phyloP scores from a whole-genome alignment of 2,113 vertebrate genomes.

The Sinosuthora webbiana region DNA sequence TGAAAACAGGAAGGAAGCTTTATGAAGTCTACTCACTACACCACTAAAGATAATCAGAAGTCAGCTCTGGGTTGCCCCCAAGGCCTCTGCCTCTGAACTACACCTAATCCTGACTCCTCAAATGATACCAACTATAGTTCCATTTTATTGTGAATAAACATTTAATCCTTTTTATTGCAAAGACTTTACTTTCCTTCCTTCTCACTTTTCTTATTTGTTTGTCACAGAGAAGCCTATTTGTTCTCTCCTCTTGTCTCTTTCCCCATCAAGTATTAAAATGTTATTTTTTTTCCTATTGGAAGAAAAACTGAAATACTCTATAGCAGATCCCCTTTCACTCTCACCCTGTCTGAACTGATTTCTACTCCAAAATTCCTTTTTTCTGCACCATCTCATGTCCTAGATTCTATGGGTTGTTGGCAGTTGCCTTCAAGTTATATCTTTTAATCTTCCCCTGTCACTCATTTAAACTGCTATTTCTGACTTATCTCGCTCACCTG shows the following conservation, averaged over 20 bases:
- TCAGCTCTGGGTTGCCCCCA: neutral
- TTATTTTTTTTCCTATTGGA: neutral
- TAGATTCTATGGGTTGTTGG: neutral
- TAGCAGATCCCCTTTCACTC: neutral
- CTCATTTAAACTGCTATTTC: conserved; percentile 41
- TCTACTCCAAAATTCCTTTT: neutral
- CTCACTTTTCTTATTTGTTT: neutral
- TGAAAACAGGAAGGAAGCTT: neutral
- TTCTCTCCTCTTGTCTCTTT: neutral
- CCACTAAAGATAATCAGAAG: neutral
- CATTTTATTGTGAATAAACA: neutral
- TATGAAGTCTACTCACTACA: neutral
- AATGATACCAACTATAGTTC: neutral
- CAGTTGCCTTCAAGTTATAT: conserved; percentile 17
- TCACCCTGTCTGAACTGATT: neutral
- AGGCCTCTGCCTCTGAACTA: neutral
- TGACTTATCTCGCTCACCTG: conserved; percentile 45
- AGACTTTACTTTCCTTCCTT: neutral
- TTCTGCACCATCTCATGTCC: neutral
- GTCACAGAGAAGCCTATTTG: neutral
- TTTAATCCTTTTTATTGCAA: neutral
- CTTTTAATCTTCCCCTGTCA: conserved; percentile 63
- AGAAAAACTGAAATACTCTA: neutral
- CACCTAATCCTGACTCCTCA: neutral
- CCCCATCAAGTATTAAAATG: neutral